Evolutionary conservation across 2,888 invertebrate species (phyloP).

Genomic region (Salticus scenicus): DNA sequence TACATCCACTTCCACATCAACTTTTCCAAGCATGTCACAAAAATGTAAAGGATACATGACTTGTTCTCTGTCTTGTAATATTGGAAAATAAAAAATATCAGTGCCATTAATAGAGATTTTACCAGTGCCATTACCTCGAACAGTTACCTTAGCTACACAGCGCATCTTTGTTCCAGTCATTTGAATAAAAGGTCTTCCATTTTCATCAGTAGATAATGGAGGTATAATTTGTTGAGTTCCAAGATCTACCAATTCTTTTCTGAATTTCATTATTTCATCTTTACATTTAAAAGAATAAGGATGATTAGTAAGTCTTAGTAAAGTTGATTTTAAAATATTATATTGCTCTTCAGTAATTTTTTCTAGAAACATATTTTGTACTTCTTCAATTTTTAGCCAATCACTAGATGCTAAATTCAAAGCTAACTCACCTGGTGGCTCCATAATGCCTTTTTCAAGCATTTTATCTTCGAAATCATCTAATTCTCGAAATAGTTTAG

Average conservation of each 20-base stretch:
- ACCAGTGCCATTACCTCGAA: slow-evolving; percentile 88
- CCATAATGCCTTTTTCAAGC: slow-evolving; percentile 79
- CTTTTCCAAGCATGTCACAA: slow-evolving; percentile 83
- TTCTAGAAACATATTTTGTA: slow-evolving; percentile 83
- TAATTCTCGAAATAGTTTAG: slow-evolving; percentile 82
- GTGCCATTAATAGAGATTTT: slow-evolving; percentile 87
- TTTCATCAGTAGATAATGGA: slow-evolving; percentile 73
- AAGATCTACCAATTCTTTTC: slow-evolving; percentile 76
- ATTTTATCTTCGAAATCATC: slow-evolving; percentile 84
- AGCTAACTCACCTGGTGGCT: slow-evolving; percentile 79
- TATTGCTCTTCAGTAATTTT: slow-evolving; percentile 79
- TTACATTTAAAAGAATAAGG: slow-evolving; percentile 83
- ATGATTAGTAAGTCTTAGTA: slow-evolving; percentile 83
- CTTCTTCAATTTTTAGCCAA: slow-evolving; percentile 82
- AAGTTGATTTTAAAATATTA: slow-evolving; percentile 82
- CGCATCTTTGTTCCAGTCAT: slow-evolving; percentile 74
- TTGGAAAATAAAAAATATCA: slow-evolving; percentile 84
- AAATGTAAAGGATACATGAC: slow-evolving; percentile 90
- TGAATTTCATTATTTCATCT: slow-evolving; percentile 84
- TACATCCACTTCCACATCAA: slow-evolving; percentile 85
- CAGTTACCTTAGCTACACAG: slow-evolving; percentile 83
- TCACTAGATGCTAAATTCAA: slow-evolving; percentile 78
- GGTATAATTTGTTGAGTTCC: slow-evolving; percentile 42
- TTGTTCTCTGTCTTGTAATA: slow-evolving; percentile 82
- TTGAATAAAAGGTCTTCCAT: slow-evolving; percentile 74